phyloP scores from a whole-genome alignment of 1,140 invertebrate genomes.

The Aphelinus certus region DNA sequence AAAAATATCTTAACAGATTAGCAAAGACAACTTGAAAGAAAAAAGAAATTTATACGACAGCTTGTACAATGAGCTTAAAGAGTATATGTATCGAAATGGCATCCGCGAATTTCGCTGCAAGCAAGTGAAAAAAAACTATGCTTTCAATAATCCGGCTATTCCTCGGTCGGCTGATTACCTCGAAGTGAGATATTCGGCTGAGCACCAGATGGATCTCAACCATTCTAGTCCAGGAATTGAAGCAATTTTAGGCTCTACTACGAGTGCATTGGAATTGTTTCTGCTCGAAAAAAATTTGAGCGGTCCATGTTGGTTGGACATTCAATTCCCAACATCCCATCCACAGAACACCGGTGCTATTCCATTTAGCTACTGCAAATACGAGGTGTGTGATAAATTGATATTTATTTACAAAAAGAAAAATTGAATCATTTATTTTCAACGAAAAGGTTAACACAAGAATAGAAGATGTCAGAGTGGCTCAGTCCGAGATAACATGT shows the following conservation, averaged over 20 bases:
- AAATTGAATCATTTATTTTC: slow-evolving; percentile 14
- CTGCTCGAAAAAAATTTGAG: slow-evolving; percentile 91
- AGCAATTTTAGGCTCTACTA: slow-evolving; percentile 88
- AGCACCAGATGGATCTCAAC: slow-evolving; percentile 53
- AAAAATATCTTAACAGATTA: too few relatives aligned
- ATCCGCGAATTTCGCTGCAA: slow-evolving; percentile 67
- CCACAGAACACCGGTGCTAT: slow-evolving; percentile 47
- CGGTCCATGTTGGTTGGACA: slow-evolving; percentile 94
- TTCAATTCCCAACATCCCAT: slow-evolving; percentile 75
- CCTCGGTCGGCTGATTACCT: slow-evolving; percentile 88
- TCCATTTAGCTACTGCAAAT: slow-evolving; percentile 86
- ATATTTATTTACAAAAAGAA: not conserved
- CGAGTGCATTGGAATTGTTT: slow-evolving; percentile 88
- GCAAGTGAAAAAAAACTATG: slow-evolving; percentile 84
- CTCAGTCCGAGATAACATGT: slow-evolving; percentile 56
- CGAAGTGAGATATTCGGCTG: slow-evolving; percentile 77
- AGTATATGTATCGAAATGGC: slow-evolving; percentile 75
- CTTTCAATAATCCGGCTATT: slow-evolving; percentile 84
- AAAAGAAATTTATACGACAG: slow-evolving; percentile 51
- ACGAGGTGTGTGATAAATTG: slow-evolving; percentile 72
- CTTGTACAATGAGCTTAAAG: slow-evolving; percentile 90
- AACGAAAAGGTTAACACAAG: slow-evolving; percentile 65
- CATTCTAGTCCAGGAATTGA: slow-evolving; percentile 55
- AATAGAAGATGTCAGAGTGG: slow-evolving; percentile 68
- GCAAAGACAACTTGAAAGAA: too few relatives aligned